These are phyloP conservation scores for Lepidonotus clava DNA, from an alignment of 2,888 invertebrate species.

Conservation along the genomic window DNA sequence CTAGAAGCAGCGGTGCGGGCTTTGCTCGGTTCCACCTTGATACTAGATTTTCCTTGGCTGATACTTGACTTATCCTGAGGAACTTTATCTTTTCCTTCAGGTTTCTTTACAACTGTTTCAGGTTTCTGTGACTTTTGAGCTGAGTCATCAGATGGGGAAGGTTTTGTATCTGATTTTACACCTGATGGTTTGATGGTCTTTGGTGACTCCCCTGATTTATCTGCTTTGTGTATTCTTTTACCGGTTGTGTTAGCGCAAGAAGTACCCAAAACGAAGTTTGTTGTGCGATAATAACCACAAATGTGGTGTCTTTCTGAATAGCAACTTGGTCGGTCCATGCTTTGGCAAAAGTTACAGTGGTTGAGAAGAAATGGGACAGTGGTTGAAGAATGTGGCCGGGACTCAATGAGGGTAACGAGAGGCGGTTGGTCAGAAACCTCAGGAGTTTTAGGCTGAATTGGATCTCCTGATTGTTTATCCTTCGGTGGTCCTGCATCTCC, in stretches of 20 bases:
- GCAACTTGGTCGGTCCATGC: background rate
- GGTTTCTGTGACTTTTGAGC: too few relatives aligned
- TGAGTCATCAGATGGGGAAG: too few relatives aligned
- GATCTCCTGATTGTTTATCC: background rate
- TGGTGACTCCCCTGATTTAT: too few relatives aligned
- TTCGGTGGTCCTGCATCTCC: slow-evolving; percentile 17
- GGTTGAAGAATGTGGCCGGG: background rate
- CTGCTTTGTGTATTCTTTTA: too few relatives aligned
- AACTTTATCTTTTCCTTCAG: too few relatives aligned
- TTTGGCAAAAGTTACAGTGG: slow-evolving; percentile 21
- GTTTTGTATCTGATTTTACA: too few relatives aligned
- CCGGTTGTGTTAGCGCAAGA: background rate
- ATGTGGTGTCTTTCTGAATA: background rate
- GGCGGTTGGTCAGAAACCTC: background rate
- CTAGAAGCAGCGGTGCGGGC: too few relatives aligned
- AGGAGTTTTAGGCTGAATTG: background rate
- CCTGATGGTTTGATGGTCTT: too few relatives aligned
- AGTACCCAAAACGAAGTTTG: slow-evolving; percentile 14
- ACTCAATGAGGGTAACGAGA: slow-evolving; percentile 24
- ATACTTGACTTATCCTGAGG: too few relatives aligned
- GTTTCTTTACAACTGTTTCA: too few relatives aligned
- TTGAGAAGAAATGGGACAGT: background rate
- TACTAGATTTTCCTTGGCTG: too few relatives aligned
- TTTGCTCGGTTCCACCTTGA: too few relatives aligned
- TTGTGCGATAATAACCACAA: slow-evolving; percentile 21